These are phyloP conservation scores for Pelochelys cantorii DNA, from an alignment of 2,797 vertebrate species.

Conservation along the genomic window DNA sequence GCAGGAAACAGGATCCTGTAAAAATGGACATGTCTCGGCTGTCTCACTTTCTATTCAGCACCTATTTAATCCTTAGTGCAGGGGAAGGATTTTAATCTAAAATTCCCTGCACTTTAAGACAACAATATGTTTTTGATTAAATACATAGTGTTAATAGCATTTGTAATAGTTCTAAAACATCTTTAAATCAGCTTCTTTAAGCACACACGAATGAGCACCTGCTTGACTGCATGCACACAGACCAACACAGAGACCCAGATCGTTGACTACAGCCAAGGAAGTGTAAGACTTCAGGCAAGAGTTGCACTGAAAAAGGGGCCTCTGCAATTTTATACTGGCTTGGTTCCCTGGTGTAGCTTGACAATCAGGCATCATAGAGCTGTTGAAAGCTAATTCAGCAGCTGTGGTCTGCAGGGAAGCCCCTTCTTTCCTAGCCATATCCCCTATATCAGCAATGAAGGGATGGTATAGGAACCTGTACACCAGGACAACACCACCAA, in stretches of 20 bases:
- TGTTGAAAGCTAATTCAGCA: accelerated
- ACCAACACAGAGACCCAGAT: not conserved
- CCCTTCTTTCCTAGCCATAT: not conserved
- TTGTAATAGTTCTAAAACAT: not conserved
- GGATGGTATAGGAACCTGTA: slow-evolving; percentile 3
- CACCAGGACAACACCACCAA: not conserved
- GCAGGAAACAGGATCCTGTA: not conserved
- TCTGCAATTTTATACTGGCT: not conserved
- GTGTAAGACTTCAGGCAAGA: accelerated
- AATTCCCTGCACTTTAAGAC: not conserved
- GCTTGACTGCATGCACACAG: not conserved
- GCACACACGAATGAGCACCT: not conserved
- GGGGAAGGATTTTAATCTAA: slow-evolving; percentile 3
- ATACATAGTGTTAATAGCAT: accelerated
- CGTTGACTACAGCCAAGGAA: not conserved
- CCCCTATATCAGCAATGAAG: not conserved
- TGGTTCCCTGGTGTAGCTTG: accelerated
- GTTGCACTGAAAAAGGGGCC: not conserved
- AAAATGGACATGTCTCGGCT: not conserved
- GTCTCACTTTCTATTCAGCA: not conserved
- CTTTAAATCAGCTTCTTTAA: not conserved
- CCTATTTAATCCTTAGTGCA: slow-evolving; percentile 3
- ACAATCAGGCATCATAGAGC: not conserved
- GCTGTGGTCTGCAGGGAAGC: not conserved
- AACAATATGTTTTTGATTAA: not conserved